Evolutionary conservation across 2,113 vertebrate species (phyloP), one percentile per base, ranked within the genome.

Genomic region (Verasper variegatus): DNA sequence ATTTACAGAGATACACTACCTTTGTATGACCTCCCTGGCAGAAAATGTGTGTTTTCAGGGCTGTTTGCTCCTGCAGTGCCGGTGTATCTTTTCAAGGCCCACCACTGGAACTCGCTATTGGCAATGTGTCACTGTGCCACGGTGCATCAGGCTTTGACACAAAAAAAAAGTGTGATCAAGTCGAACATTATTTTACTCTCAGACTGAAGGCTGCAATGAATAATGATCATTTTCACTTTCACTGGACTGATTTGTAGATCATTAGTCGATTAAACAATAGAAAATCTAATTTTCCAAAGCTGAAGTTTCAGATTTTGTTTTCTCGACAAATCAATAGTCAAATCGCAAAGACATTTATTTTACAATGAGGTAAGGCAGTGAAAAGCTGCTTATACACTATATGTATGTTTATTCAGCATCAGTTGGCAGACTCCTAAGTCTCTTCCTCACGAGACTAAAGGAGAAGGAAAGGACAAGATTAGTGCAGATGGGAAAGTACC

Each of bases 401-500:
- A 31, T 31, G 27, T 31, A 31, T 31, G 6, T 31, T 31, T 31
- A 31, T 31, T 31, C 31, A 5, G 31, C 31, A 18, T 49, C 79
- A 93, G 92, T 49, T 81, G 81, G 88, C 85, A 78, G 68, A 63
- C 72, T 68, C 73, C 76, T 47, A 81, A 79, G 64, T 47, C 14
- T 62, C 37, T 68, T 15, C 56, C 67, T 78, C 47, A 59, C 11
- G 66, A 64, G 42, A 77, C 57, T 7, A 75, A 27, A 15, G 56
- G 56, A 13, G 68, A 79, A 10, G 60, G 12, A 59, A 72, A n/a
- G 54, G 67, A 76, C 27, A 13, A 64, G 51, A 69, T 59, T 26
- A 69, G 35, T 42, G 64, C 56, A 7, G 83, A 72, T 55, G 68
- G 58, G 42, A 80, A 66, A 61, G 63, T 26, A 51, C 74, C 57